A percentile compares a stretch with the other conserved stretches of the same genome.
phyloP scores from a whole-genome alignment of 2,888 invertebrate species.

The Standfussiana lucernea region DNA sequence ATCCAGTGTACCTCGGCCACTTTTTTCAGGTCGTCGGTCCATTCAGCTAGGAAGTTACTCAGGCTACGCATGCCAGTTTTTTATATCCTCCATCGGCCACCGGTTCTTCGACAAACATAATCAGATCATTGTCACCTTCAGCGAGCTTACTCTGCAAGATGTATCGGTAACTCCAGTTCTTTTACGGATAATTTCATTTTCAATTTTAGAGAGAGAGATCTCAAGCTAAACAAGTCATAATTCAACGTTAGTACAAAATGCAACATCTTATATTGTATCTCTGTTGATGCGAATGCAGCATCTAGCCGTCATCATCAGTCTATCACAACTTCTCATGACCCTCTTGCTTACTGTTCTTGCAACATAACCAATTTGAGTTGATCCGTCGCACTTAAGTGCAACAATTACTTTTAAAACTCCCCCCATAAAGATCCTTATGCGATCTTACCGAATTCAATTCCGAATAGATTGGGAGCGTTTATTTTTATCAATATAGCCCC shows the following conservation, averaged over 20 bases:
- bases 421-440: conserved; percentile 33
- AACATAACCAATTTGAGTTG: conserved; percentile 22
- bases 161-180: neutral
- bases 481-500: conserved; percentile 62
- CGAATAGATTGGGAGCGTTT: conserved; percentile 55
- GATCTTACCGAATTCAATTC: conserved; percentile 60
- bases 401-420: conserved; percentile 34
- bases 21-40: neutral
- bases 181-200: neutral
- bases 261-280: neutral
- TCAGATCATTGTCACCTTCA: neutral
- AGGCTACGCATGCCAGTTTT: neutral
- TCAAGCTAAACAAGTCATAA: neutral
- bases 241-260: neutral
- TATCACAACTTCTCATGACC: neutral
- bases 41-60: neutral
- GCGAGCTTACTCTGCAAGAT: neutral
- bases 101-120: neutral
- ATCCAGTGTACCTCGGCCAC: neutral
- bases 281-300: neutral
- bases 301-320: neutral
- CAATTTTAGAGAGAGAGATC: neutral
- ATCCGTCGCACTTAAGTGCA: conserved; percentile 19
- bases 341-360: neutral
- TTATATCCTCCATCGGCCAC: neutral